Conservation (phyloP, 2,113 vertebrate genomes). For the Psilopogon haemacephalus region DNA sequence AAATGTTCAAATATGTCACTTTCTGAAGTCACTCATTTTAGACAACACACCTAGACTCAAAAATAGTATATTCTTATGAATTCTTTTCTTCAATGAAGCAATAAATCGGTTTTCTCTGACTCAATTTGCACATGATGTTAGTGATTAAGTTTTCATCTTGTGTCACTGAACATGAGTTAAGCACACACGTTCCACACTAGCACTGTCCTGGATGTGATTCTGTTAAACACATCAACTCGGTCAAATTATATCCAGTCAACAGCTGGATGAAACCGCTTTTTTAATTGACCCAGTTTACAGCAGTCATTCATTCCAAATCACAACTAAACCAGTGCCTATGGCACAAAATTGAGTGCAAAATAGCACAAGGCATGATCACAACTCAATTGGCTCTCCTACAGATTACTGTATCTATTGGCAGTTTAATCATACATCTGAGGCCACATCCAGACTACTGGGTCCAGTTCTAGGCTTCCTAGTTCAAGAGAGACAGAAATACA, state of each 20-base stretch:
- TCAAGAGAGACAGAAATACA: too few relatives aligned
- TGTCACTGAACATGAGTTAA: background rate
- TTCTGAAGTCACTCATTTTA: background rate
- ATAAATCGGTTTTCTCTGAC: background rate
- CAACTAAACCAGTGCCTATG: background rate
- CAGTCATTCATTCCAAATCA: background rate
- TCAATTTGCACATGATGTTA: background rate
- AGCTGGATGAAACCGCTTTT: background rate
- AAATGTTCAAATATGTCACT: background rate
- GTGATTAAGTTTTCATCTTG: background rate
- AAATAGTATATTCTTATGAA: background rate
- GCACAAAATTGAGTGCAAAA: background rate
- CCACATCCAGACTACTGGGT: too few relatives aligned
- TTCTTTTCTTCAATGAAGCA: background rate
- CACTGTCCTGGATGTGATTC: background rate
- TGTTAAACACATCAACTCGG: background rate
- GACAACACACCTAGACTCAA: background rate
- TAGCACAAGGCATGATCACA: rapidly evolving
- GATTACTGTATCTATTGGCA: background rate
- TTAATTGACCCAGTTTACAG: background rate
- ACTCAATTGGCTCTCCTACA: background rate
- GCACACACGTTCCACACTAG: background rate
- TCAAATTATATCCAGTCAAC: background rate
- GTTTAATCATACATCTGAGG: background rate
- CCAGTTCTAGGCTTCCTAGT: too few relatives aligned